Conservation (phyloP, 2,888 invertebrate genomes). For the Lasioglossum malachurum region DNA sequence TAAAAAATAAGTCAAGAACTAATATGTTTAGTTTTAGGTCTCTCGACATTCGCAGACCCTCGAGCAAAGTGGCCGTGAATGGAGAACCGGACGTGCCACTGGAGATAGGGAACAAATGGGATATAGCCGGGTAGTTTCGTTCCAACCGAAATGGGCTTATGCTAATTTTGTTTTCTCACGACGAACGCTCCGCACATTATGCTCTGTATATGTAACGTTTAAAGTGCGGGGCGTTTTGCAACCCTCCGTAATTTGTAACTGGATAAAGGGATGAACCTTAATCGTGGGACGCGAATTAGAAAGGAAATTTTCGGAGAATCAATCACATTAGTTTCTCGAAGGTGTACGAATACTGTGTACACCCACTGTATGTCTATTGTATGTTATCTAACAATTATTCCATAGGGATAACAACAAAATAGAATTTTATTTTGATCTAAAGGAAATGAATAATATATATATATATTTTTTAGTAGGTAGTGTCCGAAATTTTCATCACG, state of each 20-base stretch:
- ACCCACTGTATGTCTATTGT: no score
- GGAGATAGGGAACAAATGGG: neutral
- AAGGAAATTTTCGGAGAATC: neutral
- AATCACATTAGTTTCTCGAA: neutral
- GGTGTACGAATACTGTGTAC: no score
- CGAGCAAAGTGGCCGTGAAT: neutral
- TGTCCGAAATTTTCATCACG: no score
- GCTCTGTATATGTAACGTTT: neutral
- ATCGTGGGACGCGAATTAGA: neutral
- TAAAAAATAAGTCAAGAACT: neutral
- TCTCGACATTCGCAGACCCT: neutral
- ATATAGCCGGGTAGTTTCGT: neutral
- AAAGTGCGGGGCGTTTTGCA: neutral
- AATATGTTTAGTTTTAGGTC: neutral
- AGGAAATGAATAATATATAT: no score
- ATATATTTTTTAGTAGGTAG: no score
- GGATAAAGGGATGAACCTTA: slow-evolving; percentile 10
- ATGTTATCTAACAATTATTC: no score
- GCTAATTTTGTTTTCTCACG: slow-evolving; percentile 7
- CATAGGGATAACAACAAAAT: no score
- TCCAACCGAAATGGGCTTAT: neutral
- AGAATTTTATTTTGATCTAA: no score
- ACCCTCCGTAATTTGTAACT: neutral
- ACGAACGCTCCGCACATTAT: neutral
- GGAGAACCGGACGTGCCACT: neutral